A percentile compares a stretch with the other conserved stretches of the same genome.
Evolutionary conservation across 2,797 vertebrate genomes (phyloP).

Genomic region (Psittacula echo): DNA sequence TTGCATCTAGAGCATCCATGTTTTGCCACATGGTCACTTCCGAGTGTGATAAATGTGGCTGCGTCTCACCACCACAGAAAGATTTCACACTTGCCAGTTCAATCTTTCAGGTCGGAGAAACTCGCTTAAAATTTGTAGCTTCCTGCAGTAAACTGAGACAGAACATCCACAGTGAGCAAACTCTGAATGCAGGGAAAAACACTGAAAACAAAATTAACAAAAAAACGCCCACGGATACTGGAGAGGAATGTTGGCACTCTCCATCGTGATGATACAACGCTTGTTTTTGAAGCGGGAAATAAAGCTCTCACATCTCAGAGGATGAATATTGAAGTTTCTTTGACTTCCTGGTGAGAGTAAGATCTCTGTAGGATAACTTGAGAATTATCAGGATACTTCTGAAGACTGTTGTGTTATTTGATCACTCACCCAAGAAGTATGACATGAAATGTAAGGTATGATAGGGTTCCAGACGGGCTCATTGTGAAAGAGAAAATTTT

Average conservation of each 20-base stretch:
- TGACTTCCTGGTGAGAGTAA: background rate
- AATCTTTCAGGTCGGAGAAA: background rate
- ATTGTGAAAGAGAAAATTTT: background rate
- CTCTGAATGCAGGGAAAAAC: background rate
- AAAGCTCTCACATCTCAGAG: background rate
- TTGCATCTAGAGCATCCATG: background rate
- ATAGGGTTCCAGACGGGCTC: background rate
- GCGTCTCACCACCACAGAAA: background rate
- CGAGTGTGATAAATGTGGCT: background rate
- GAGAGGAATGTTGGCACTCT: background rate
- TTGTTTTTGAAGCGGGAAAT: background rate
- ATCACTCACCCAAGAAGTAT: background rate
- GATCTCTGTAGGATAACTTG: background rate
- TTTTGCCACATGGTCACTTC: background rate
- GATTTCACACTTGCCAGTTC: background rate
- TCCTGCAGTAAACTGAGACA: background rate
- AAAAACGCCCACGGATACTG: background rate
- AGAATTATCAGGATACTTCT: background rate
- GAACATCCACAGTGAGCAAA: background rate
- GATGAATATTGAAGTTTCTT: background rate
- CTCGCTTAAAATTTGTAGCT: background rate
- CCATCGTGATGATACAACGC: accelerated
- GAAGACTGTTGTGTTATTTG: background rate
- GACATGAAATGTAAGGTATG: background rate
- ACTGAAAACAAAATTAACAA: background rate